phyloP scores from a whole-genome alignment of 2,888 invertebrate species.

The Thereva nobilitata region DNA sequence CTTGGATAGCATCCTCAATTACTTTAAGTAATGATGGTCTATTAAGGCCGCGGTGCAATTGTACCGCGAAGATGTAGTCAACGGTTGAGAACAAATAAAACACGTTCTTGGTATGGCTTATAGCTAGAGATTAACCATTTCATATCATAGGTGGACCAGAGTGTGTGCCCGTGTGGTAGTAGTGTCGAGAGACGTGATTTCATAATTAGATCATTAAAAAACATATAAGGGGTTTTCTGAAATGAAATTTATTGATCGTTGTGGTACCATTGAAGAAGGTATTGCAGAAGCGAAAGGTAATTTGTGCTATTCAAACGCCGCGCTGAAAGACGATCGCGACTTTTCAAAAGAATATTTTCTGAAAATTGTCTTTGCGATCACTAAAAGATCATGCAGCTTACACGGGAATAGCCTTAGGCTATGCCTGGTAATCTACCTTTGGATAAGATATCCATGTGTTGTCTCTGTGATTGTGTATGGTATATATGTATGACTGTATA shows the following conservation, averaged over 20 bases:
- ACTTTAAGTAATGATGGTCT: slow-evolving; percentile 29
- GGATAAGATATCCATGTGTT: no score
- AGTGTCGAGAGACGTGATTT: slow-evolving; percentile 2
- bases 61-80: not conserved
- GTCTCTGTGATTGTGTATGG: no score
- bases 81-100: slow-evolving; percentile 11
- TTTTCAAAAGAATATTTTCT: no score
- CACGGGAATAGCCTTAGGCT: no score
- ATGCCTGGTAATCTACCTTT: no score
- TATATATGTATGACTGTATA: no score
- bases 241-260: slow-evolving; percentile 19
- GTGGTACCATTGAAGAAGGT: not conserved
- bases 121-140: not conserved
- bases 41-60: slow-evolving; percentile 22
- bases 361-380: no score
- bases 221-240: slow-evolving; percentile 9
- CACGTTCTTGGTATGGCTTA: not conserved
- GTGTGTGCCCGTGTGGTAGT: not conserved
- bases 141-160: not conserved
- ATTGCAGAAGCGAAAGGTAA: not conserved
- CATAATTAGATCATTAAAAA: slow-evolving; percentile 29
- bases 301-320: slow-evolving; percentile 6
- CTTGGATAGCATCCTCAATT: slow-evolving; percentile 26
- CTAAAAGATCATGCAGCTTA: no score
- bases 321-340: no score